Conservation (phyloP, 2,888 invertebrate genomes). For the Dendrolimus pini region DNA sequence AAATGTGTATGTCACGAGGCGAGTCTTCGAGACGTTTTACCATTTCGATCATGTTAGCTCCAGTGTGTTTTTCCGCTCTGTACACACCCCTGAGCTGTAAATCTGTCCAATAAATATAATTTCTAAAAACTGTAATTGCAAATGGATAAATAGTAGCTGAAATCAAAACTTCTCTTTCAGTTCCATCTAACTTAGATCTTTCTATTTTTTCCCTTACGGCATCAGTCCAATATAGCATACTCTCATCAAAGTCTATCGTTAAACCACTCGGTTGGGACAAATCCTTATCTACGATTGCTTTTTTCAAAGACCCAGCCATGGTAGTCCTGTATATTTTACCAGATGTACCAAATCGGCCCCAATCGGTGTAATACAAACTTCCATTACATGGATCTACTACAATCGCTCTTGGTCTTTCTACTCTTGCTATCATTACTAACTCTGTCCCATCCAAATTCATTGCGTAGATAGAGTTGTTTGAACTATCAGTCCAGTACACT, state of each 20-base stretch:
- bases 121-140: conserved; percentile 92
- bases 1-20: conserved; percentile 94
- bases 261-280: conserved; percentile 96
- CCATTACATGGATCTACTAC: conserved; percentile 98
- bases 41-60: conserved; percentile 95
- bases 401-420: conserved; percentile 95
- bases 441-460: conserved; percentile 94
- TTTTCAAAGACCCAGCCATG: conserved; percentile 96
- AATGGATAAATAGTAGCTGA: conserved; percentile 96
- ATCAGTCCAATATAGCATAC: conserved; percentile 97
- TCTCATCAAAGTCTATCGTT: conserved; percentile 96
- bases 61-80: conserved; percentile 97
- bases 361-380: conserved; percentile 95
- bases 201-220: conserved; percentile 97
- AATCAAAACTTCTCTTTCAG: conserved; percentile 88
- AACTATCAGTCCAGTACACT: conserved; percentile 98
- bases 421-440: conserved; percentile 93
- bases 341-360: conserved; percentile 94
- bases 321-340: conserved; percentile 97
- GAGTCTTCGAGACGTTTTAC: conserved; percentile 95
- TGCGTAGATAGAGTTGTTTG: conserved; percentile 95
- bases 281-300: conserved; percentile 91
- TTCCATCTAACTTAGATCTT: conserved; percentile 91
- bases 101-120: conserved; percentile 98
- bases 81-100: conserved; percentile 95